Evolutionary conservation across 1,140 invertebrate genomes (phyloP).

Genomic region (Temnothorax longispinosus): DNA sequence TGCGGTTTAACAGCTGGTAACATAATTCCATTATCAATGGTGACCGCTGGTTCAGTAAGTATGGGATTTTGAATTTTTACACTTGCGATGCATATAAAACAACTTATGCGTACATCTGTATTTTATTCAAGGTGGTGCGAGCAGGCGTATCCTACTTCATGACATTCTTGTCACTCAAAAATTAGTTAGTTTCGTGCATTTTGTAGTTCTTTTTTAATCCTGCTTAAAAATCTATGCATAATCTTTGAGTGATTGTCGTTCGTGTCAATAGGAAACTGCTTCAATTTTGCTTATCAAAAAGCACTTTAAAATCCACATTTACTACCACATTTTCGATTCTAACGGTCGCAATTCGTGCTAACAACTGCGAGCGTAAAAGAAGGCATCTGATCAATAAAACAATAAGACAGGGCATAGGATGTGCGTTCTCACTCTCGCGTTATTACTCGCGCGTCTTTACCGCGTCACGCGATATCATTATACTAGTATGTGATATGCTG

Average conservation of each 20-base stretch:
- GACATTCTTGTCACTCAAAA: slow-evolving; percentile 16
- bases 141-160: slow-evolving; percentile 4
- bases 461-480: neutral
- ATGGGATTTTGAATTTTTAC: neutral
- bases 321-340: neutral
- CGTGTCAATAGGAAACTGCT: neutral
- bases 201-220: neutral
- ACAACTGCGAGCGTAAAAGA: neutral
- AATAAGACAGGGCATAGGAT: neutral
- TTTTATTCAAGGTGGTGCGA: neutral
- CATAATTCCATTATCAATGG: neutral
- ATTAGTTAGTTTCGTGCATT: neutral
- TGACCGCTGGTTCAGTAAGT: neutral
- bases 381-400: neutral
- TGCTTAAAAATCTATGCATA: neutral
- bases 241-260: neutral
- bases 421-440: neutral
- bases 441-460: neutral
- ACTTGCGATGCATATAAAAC: neutral
- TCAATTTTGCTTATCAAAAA: neutral
- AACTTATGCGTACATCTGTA: neutral
- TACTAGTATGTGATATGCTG: neutral
- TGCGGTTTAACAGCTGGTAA: slow-evolving; percentile 10
- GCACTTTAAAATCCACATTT: neutral
- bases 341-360: neutral